Evolutionary conservation across 2,888 invertebrate species (phyloP).

Genomic region (Hofmannophila pseudospretella): DNA sequence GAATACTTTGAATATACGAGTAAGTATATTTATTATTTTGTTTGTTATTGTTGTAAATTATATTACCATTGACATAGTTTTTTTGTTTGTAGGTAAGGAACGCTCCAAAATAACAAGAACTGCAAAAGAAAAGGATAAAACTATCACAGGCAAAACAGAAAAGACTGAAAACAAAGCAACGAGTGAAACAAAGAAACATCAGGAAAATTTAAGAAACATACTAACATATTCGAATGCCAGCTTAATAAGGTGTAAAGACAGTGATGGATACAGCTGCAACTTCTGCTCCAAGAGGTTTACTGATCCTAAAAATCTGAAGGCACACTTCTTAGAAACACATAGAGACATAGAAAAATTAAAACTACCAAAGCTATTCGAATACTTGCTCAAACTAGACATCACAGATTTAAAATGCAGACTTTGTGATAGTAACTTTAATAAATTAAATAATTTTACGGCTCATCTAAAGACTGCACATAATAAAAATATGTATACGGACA

Average conservation of each 20-base stretch:
- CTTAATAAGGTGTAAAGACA: constrained; percentile 24
- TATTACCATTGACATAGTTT: too few species aligned
- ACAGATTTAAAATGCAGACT: constrained; percentile 42
- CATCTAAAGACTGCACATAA: too few species aligned
- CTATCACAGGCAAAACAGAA: neutral
- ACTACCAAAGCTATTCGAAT: constrained; percentile 7
- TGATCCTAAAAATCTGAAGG: constrained; percentile 27
- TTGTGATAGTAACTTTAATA: constrained; percentile 27
- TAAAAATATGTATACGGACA: constrained; percentile 8
- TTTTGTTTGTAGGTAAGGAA: neutral
- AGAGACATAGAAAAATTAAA: constrained; percentile 15
- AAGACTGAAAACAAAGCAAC: neutral
- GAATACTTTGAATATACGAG: too few species aligned
- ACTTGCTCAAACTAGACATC: constrained; percentile 45
- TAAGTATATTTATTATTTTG: too few species aligned
- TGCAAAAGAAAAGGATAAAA: neutral
- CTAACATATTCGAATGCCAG: constrained; percentile 29
- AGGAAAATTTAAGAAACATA: constrained; percentile 18
- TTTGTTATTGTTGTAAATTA: too few species aligned
- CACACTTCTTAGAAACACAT: constrained; percentile 29
- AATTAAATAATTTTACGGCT: constrained; percentile 25
- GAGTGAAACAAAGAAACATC: neutral
- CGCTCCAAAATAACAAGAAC: neutral
- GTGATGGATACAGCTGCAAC: constrained; percentile 25
- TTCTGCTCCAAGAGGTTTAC: constrained; percentile 29